Evolutionary conservation across 2,797 vertebrate species (phyloP), one percentile per base, ranked within the genome.

Genomic region (Carduelis carduelis): DNA sequence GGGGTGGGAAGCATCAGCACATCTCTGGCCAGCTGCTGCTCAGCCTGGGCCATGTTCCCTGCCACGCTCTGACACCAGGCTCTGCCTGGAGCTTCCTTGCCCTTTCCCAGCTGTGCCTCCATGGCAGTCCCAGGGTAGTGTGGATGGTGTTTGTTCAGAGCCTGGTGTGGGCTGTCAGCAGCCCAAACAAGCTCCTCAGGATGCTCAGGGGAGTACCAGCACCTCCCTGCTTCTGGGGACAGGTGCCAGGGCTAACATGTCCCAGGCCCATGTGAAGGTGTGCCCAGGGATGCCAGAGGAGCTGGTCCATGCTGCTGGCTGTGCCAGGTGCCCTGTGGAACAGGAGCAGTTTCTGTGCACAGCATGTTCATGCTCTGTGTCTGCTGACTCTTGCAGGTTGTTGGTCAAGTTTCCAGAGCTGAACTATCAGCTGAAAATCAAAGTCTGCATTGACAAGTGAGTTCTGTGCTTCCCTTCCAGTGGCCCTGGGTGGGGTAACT

Each of bases 391-490:
- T 56, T 95, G 37, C 96, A 99, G 99, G 97, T 98, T 99, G 97
- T 97, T 99, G 96, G 99, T 99, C 70, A 99, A 99, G 97, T 99
- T 99, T 94, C 99, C 99, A 12, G 99, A 99, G 96, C 98, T 99
- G 95, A 99, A 99, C 96, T 99, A 99, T 92, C 99, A 99, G 97
- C 98, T 99, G 97, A 99, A 99, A 98, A 99, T 99, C 90, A 99
- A 99, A 99, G 99, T 99, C 95, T 99, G 99, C 97, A 99, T 99
- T 72, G 99, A 99, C 98, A 99, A 99, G 99, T 99, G 97, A 98
- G 99, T 99, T 72, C 41, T 14, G 10, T 9, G 34, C 57, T 26
- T n/a, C 14, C 34, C 10, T 59, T 46, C 24, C 53, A 37, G 69
- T 8, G 4, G 27, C 3, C 3, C 3, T 30, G 21, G 10, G 11